Conservation (phyloP, 2,797 vertebrate genomes). For the Gouania willdenowi region DNA sequence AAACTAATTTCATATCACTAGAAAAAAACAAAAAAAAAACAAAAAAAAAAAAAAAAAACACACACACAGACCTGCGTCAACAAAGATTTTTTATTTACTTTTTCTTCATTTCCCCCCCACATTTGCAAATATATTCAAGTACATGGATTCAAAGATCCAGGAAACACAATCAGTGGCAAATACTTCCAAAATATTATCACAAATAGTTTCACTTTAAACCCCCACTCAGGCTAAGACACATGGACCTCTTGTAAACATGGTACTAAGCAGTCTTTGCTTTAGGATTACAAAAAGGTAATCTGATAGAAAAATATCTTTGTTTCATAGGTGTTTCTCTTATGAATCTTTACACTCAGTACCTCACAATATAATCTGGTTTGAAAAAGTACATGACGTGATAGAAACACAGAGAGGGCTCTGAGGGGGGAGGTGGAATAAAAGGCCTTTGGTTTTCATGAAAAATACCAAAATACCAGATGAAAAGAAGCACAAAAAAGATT, state of each 20-base stretch:
- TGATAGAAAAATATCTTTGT: conserved; percentile 79
- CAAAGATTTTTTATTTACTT: conserved; percentile 37
- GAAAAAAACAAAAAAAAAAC: too few species aligned
- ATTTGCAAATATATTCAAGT: conserved; percentile 68
- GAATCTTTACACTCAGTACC: conserved; percentile 62
- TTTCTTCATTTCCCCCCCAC: conserved; percentile 31
- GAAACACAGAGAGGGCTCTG: conserved; percentile 45
- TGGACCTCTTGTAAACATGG: conserved; percentile 76
- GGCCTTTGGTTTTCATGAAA: conserved; percentile 78
- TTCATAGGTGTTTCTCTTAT: conserved; percentile 55
- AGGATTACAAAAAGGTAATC: conserved; percentile 67
- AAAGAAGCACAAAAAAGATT: conserved; percentile 41
- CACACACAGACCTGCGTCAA: conserved; percentile 15
- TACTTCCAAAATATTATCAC: conserved; percentile 48
- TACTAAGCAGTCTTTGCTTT: conserved; percentile 61
- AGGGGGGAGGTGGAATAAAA: conserved; percentile 41
- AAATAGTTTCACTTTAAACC: conserved; percentile 17
- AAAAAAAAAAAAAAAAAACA: too few species aligned
- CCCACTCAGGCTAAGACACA: conserved; percentile 56
- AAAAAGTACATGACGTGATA: conserved; percentile 65
- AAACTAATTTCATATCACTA: too few species aligned
- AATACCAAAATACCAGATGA: conserved; percentile 41
- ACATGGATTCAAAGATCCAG: conserved; percentile 59
- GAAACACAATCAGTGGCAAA: conserved; percentile 68
- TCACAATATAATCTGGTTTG: conserved; percentile 66